These are phyloP conservation scores for Shargacucullia verbasci DNA, from an alignment of 2,888 invertebrate species.

Conservation along the genomic window DNA sequence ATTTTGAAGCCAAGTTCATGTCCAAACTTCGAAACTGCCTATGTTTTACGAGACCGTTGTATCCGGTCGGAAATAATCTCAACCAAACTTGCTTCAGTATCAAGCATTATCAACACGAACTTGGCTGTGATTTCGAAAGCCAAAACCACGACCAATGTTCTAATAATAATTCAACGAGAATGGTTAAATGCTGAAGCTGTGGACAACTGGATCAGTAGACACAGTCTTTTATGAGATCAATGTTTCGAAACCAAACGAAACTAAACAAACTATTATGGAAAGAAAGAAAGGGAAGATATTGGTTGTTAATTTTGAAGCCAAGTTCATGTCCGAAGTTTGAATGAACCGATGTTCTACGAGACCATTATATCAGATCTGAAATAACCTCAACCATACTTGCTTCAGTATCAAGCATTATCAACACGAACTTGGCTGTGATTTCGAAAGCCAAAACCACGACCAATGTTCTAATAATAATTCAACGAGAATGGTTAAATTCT, in stretches of 20 bases:
- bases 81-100: not conserved
- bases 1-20: too few relatives aligned
- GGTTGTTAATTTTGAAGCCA: too few relatives aligned
- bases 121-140: slow-evolving; percentile 10
- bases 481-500: slow-evolving; percentile 9
- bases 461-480: slow-evolving; percentile 17
- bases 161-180: slow-evolving; percentile 15
- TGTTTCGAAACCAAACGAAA: too few relatives aligned
- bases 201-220: not conserved
- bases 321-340: too few relatives aligned
- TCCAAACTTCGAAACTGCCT: too few relatives aligned
- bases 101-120: slow-evolving; percentile 20
- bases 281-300: too few relatives aligned
- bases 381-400: not conserved
- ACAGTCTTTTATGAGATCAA: too few relatives aligned
- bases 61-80: not conserved
- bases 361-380: not conserved
- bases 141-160: slow-evolving; percentile 11
- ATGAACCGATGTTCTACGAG: too few relatives aligned
- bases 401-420: slow-evolving; percentile 15
- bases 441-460: not conserved
- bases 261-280: too few relatives aligned
- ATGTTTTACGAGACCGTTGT: too few relatives aligned
- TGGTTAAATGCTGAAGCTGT: not conserved
- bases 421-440: slow-evolving; percentile 16